Evolutionary conservation across 2,888 invertebrate species (phyloP).

Genomic region (Cataglyphis livida): DNA sequence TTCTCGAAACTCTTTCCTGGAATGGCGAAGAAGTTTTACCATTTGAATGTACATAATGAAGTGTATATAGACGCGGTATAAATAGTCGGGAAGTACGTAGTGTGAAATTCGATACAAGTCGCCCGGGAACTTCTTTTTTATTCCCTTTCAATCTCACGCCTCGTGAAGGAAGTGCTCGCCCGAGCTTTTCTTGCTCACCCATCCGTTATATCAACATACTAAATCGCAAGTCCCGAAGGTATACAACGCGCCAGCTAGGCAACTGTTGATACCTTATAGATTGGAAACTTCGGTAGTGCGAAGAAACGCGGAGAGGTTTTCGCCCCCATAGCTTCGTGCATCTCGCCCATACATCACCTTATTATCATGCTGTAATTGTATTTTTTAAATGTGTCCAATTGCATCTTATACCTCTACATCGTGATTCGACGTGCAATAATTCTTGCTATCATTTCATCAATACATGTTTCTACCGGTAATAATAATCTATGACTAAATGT

Average conservation of each 20-base stretch:
- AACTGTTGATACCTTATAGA: constrained; percentile 55
- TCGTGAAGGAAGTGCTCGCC: constrained; percentile 32
- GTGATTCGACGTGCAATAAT: constrained; percentile 46
- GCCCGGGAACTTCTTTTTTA: constrained; percentile 23
- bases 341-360: constrained; percentile 40
- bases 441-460: constrained; percentile 49
- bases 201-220: constrained; percentile 59
- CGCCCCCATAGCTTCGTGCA: constrained; percentile 46
- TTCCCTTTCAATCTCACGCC: constrained; percentile 49
- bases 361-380: constrained; percentile 55
- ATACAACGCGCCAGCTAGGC: constrained; percentile 46
- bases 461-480: constrained; percentile 24
- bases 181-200: constrained; percentile 58
- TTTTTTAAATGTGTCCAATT: constrained; percentile 26
- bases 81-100: constrained; percentile 35
- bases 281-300: constrained; percentile 53
- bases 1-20: constrained; percentile 9
- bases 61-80: constrained; percentile 39
- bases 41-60: constrained; percentile 48
- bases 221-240: constrained; percentile 57
- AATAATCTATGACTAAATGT: constrained; percentile 33
- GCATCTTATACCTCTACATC: constrained; percentile 32
- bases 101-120: constrained; percentile 47
- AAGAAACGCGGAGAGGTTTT: constrained; percentile 41
- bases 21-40: constrained; percentile 18